These are phyloP conservation scores for Ethmia dodecea DNA, from an alignment of 2,888 invertebrate genomes.

Conservation along the genomic window DNA sequence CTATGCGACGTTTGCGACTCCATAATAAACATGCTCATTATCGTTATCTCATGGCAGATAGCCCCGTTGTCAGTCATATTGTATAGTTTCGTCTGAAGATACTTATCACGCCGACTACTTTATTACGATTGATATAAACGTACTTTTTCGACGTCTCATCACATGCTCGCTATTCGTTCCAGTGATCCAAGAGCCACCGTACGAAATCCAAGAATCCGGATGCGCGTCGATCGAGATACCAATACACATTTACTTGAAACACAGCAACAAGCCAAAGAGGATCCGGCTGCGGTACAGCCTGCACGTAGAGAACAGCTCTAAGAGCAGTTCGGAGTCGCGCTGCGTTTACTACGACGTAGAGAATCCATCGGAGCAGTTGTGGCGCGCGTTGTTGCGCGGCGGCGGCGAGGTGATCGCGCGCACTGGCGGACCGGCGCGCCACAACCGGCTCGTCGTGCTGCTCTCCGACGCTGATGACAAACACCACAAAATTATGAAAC, in stretches of 20 bases:
- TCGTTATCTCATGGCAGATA: slow-evolving; percentile 50
- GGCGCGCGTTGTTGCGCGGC: slow-evolving; percentile 55
- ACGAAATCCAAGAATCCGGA: slow-evolving; percentile 71
- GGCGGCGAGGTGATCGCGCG: slow-evolving; percentile 60
- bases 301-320: slow-evolving; percentile 57
- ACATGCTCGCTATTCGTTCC: slow-evolving; percentile 33
- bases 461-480: slow-evolving; percentile 40
- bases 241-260: slow-evolving; percentile 68
- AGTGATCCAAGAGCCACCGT: slow-evolving; percentile 72
- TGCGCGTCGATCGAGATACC: slow-evolving; percentile 67
- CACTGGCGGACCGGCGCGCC: slow-evolving; percentile 27
- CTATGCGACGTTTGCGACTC: slow-evolving; percentile 6
- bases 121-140: slow-evolving; percentile 18
- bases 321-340: slow-evolving; percentile 53
- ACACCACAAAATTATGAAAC: slow-evolving; percentile 24
- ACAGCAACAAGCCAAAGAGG: slow-evolving; percentile 59
- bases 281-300: slow-evolving; percentile 62
- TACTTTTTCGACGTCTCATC: slow-evolving; percentile 4
- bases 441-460: slow-evolving; percentile 42
- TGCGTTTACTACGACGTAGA: slow-evolving; percentile 64
- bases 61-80: slow-evolving; percentile 36
- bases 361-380: slow-evolving; percentile 56
- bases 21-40: slow-evolving; percentile 39
- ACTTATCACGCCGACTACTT: slow-evolving; percentile 10
- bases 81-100: slow-evolving; percentile 18